phyloP scores from a whole-genome alignment of 2,888 invertebrate genomes.

The Pheosia tremula region DNA sequence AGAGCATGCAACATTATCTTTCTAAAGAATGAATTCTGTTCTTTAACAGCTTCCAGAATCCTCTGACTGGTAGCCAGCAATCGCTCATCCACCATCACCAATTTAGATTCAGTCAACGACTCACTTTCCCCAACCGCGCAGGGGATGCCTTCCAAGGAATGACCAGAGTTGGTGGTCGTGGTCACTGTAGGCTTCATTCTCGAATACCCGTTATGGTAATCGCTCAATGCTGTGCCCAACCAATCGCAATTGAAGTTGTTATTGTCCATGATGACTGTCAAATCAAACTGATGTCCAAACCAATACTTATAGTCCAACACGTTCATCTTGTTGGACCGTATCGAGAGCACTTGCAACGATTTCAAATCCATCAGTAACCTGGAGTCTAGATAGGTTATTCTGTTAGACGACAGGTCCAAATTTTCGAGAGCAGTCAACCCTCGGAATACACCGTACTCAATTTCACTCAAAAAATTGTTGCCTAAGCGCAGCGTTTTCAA shows the following conservation, averaged over 20 bases:
- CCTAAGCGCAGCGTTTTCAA: slow-evolving; percentile 60
- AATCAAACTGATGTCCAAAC: slow-evolving; percentile 56
- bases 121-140: slow-evolving; percentile 47
- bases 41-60: slow-evolving; percentile 65
- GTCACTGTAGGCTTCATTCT: slow-evolving; percentile 61
- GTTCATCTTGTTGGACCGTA: slow-evolving; percentile 58
- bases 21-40: slow-evolving; percentile 63
- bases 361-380: slow-evolving; percentile 67
- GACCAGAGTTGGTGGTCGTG: slow-evolving; percentile 28
- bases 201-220: slow-evolving; percentile 66
- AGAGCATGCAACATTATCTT: slow-evolving; percentile 43
- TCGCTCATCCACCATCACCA: slow-evolving; percentile 58
- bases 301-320: slow-evolving; percentile 60
- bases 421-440: slow-evolving; percentile 52
- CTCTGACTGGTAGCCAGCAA: slow-evolving; percentile 64
- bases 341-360: slow-evolving; percentile 51
- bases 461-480: slow-evolving; percentile 52
- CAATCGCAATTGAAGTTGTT: slow-evolving; percentile 69
- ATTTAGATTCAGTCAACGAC: neutral
- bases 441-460: slow-evolving; percentile 67
- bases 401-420: slow-evolving; percentile 58
- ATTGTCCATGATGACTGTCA: slow-evolving; percentile 65
- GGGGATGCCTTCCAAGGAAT: slow-evolving; percentile 68
- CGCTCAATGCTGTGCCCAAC: slow-evolving; percentile 59
- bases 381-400: slow-evolving; percentile 58